Evolutionary conservation across 37 sponge, comb jelly and placozoan species (phyloP), one percentile per base, ranked within the genome.

Genomic region (Theonella swinhoei): DNA sequence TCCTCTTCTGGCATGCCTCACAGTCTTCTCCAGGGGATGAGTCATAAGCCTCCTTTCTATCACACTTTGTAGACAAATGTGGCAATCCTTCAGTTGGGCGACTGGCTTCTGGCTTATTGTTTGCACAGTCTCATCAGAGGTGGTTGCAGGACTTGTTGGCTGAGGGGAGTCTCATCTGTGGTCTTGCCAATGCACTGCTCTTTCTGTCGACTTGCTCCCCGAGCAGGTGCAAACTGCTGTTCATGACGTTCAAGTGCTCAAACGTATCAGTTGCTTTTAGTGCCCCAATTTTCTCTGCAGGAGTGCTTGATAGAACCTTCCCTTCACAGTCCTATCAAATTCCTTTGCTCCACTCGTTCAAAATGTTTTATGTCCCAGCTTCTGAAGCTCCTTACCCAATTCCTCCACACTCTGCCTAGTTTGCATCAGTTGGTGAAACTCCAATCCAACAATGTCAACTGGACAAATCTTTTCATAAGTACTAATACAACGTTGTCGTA

Each of bases 271-370:
- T 28, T 5, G 75, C 24, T 24, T 74, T 74, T 43, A 58, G 75
- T 41, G 75, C 75, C 22, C 75, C 75, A 23, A 74, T 47, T 74
- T 24, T 74, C 3, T 39, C 3, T 74, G 59, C 24, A 43, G 75
- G 33, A 74, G 59, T 7, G 75, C 75, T 42, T 74, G 75, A 28
- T 43, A 74, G 75, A 74, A 74, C 3, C 75, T 35, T 28, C 75
- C 75, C 59, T 74, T 74, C 26, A 74, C 26, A 7, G 42, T 24
- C 26, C 75, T 47, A 7, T 74, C 28, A 24, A 74, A 74, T 28
- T 74, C 75, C 59, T 43, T 40, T 5, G 9, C n/a, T 42, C 59
- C 33, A 47, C 54, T 47, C 14, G 7, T 47, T 47, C 11, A 14
- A 47, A 43, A 74, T 5, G 75, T 58, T n/a, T 74, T 74, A 24